Percentiles rank a stretch among this genome's conserved stretches.
Conservation (phyloP, 2,888 invertebrate species). For the Cataglyphis altisquamis region DNA sequence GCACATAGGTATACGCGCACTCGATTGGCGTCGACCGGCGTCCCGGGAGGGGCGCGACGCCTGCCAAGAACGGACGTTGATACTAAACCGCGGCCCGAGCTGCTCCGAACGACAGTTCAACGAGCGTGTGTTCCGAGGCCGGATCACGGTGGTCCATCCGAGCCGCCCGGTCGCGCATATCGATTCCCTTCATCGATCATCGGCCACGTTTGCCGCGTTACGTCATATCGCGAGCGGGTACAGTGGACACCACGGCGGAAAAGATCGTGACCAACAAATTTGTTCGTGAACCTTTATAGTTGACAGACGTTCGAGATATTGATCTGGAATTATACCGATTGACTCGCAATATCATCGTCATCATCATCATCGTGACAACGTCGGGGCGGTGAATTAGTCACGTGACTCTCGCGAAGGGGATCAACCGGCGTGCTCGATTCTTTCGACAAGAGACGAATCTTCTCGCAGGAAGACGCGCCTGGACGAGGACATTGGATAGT, state of each 20-base stretch:
- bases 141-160: constrained; percentile 77
- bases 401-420: constrained; percentile 37
- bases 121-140: constrained; percentile 81
- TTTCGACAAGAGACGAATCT: not conserved
- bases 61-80: constrained; percentile 81
- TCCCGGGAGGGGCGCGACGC: constrained; percentile 81
- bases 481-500: constrained; percentile 34
- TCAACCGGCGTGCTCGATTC: constrained; percentile 4
- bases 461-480: constrained; percentile 17
- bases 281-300: not conserved
- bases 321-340: not conserved
- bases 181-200: constrained; percentile 21
- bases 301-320: constrained; percentile 6
- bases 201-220: constrained; percentile 11
- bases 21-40: constrained; percentile 81
- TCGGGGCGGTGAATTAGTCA: constrained; percentile 17
- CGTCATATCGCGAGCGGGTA: constrained; percentile 27
- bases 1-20: constrained; percentile 79
- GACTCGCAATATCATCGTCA: not conserved
- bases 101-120: constrained; percentile 82
- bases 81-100: constrained; percentile 82
- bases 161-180: constrained; percentile 59
- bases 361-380: constrained; percentile 16
- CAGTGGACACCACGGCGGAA: not conserved
- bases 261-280: not conserved